These are phyloP conservation scores for Drosophila kepulauana DNA, from an alignment of 1,140 invertebrate genomes.

Conservation along the genomic window DNA sequence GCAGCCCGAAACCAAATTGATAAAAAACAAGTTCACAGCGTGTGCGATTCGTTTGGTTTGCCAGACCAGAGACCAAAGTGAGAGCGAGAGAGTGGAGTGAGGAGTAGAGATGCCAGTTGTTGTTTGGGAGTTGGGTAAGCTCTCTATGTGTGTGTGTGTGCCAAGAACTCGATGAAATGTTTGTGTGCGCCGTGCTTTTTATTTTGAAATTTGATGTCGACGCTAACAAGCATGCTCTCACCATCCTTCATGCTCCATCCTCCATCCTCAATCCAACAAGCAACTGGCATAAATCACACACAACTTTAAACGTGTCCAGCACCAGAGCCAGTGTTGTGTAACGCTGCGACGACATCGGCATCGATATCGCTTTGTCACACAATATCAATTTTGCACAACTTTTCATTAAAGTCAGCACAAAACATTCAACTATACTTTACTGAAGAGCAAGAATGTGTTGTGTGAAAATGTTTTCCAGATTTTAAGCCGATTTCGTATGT, in stretches of 20 bases:
- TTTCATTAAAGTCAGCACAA: no score
- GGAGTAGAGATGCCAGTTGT: no score
- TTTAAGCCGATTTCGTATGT: no score
- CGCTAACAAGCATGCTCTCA: slow-evolving; percentile 33
- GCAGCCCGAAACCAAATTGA: slow-evolving; percentile 73
- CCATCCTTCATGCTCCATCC: no score
- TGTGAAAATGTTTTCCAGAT: no score
- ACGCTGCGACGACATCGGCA: background rate
- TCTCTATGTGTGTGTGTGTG: background rate
- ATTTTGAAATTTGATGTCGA: slow-evolving; percentile 24
- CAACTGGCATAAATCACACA: slow-evolving; percentile 1
- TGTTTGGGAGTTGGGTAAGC: background rate
- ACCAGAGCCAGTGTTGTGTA: no score
- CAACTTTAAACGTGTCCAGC: background rate
- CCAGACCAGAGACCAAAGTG: no score
- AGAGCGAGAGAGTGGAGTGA: no score
- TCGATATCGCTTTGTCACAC: background rate
- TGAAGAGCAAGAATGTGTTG: no score
- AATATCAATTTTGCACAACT: no score
- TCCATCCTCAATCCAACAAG: no score
- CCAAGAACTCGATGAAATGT: slow-evolving; percentile 21
- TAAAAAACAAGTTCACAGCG: slow-evolving; percentile 33
- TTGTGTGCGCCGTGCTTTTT: slow-evolving; percentile 26
- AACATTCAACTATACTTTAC: no score
- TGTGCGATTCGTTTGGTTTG: background rate